phyloP scores from a whole-genome alignment of 53 echinoderm and acorn worm genomes.

The Glandiceps talaboti region DNA sequence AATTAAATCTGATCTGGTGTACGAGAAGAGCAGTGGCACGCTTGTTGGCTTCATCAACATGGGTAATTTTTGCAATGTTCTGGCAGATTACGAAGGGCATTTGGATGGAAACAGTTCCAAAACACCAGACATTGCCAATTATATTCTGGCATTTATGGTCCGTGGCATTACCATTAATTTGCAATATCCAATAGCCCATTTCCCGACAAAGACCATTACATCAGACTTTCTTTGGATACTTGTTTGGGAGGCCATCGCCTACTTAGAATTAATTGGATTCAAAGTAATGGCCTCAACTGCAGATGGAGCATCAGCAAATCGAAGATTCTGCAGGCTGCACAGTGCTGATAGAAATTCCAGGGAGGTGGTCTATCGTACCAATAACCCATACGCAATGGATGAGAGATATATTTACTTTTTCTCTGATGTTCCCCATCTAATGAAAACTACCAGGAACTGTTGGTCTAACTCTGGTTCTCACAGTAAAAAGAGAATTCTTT shows the following conservation, averaged over 20 bases:
- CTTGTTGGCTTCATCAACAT: conserved; percentile 25
- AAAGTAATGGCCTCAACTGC: conserved; percentile 10
- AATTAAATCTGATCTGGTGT: conserved; percentile 18
- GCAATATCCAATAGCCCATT: conserved; percentile 19
- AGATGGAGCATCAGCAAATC: conserved; percentile 23
- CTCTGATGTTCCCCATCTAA: conserved; percentile 26
- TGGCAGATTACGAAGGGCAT: conserved; percentile 10
- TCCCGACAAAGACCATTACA: conserved; percentile 10
- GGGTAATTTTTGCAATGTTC: conserved; percentile 14
- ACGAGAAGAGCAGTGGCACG: conserved; percentile 11
- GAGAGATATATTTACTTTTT: conserved; percentile 23
- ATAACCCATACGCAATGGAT: conserved; percentile 1
- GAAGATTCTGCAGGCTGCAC: conserved; percentile 6
- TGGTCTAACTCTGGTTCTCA: conserved; percentile 29
- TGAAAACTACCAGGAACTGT: conserved; percentile 29
- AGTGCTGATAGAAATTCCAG: neutral
- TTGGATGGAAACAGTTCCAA: neutral
- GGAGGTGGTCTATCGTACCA: neutral
- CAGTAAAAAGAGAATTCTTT: conserved; percentile 17
- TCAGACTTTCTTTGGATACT: conserved; percentile 18
- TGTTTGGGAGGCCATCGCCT: conserved; percentile 18
- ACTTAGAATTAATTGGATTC: conserved; percentile 19
- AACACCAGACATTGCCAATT: conserved; percentile 14
- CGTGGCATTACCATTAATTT: conserved; percentile 20
- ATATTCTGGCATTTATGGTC: conserved; percentile 25